These are phyloP conservation scores for Dermolepida albohirtum DNA, from an alignment of 2,888 invertebrate genomes.

Conservation along the genomic window DNA sequence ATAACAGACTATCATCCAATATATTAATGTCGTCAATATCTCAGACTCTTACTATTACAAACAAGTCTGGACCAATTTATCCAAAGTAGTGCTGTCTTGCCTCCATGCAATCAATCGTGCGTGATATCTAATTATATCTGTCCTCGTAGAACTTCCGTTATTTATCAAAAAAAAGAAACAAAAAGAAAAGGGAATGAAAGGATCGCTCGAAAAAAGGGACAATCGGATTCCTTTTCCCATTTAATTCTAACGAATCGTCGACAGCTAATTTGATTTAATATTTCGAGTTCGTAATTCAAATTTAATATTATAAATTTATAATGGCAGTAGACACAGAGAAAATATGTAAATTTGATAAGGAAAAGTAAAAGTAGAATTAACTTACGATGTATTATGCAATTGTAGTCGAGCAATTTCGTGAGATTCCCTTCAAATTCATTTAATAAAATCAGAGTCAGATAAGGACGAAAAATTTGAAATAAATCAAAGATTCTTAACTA, in stretches of 20 bases:
- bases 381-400: too few species aligned
- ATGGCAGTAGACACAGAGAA: not conserved
- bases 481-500: too few species aligned
- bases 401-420: too few species aligned
- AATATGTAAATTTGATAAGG: constrained; percentile 15
- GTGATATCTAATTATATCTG: constrained; percentile 47
- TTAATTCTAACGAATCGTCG: constrained; percentile 6
- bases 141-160: constrained; percentile 43
- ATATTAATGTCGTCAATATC: constrained; percentile 33
- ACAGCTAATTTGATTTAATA: constrained; percentile 16
- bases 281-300: constrained; percentile 8
- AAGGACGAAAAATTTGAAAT: too few species aligned
- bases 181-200: not conserved
- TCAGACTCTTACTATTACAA: constrained; percentile 1
- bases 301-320: constrained; percentile 19
- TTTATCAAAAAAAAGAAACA: constrained; percentile 45
- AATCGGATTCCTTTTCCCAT: not conserved
- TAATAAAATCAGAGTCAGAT: too few species aligned
- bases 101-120: constrained; percentile 46
- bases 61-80: constrained; percentile 25
- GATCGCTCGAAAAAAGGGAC: constrained; percentile 18
- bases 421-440: too few species aligned
- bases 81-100: constrained; percentile 33
- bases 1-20: constrained; percentile 27
- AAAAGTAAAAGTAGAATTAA: too few species aligned